phyloP scores from a whole-genome alignment of 2,113 vertebrate species.

The Vimba vimba region DNA sequence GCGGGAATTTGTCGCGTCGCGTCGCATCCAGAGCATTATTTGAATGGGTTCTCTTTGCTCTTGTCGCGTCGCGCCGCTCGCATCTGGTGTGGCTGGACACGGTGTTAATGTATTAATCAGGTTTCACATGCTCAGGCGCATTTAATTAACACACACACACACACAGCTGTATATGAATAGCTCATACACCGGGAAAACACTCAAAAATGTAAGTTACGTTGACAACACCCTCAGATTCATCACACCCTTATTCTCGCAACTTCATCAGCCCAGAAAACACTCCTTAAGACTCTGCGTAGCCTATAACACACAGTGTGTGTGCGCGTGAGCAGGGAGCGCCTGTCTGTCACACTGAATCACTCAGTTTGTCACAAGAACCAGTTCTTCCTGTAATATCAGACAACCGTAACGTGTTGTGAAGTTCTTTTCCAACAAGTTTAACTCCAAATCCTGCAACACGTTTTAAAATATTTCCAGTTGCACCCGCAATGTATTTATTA shows the following conservation, averaged over 20 bases:
- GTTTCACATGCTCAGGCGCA: neutral
- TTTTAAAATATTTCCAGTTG: neutral
- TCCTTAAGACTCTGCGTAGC: neutral
- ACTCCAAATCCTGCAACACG: conserved; percentile 26
- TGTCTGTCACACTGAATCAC: conserved; percentile 46
- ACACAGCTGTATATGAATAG: neutral
- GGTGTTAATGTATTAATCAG: neutral
- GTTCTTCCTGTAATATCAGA: conserved; percentile 75
- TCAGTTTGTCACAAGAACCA: conserved; percentile 67
- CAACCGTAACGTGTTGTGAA: conserved; percentile 56
- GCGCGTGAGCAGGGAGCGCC: conserved; percentile 40
- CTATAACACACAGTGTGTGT: neutral
- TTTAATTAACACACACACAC: neutral
- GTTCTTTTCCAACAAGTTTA: neutral
- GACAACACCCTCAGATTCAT: neutral
- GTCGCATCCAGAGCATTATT: no score
- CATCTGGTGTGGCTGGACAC: no score
- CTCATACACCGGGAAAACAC: neutral
- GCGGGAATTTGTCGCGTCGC: no score
- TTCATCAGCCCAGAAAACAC: conserved; percentile 12
- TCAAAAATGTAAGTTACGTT: neutral
- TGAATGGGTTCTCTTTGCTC: no score
- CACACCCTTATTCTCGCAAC: conserved; percentile 19
- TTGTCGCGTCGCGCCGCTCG: no score
- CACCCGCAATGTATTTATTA: neutral